Conservation (phyloP, 2,888 invertebrate species). For the Herminia tarsipennalis region DNA sequence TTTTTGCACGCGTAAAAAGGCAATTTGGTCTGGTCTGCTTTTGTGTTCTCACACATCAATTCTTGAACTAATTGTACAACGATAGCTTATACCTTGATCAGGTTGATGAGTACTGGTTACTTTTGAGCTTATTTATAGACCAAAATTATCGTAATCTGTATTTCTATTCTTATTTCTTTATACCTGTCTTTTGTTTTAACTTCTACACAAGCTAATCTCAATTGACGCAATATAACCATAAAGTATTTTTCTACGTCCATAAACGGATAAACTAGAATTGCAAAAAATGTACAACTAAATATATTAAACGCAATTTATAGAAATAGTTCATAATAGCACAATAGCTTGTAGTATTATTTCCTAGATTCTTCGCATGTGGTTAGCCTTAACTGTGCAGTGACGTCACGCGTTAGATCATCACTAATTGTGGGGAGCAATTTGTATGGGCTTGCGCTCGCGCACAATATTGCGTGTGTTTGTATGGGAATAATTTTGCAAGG, state of each 20-base stretch:
- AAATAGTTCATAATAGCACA: slow-evolving; percentile 1
- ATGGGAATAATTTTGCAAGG: slow-evolving; percentile 18
- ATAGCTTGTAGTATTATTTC: neutral
- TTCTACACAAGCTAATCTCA: too few species aligned
- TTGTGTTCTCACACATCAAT: too few species aligned
- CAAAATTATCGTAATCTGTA: too few species aligned
- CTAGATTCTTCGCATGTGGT: slow-evolving; percentile 5
- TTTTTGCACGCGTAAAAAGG: too few species aligned
- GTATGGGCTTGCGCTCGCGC: slow-evolving; percentile 31
- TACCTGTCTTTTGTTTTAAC: neutral
- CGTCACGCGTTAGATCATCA: slow-evolving; percentile 51
- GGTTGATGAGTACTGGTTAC: too few species aligned
- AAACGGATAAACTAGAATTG: neutral
- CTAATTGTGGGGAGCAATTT: slow-evolving; percentile 44
- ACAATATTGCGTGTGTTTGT: slow-evolving; percentile 3
- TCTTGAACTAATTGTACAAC: too few species aligned
- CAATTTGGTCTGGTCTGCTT: too few species aligned
- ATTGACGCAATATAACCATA: slow-evolving; percentile 1
- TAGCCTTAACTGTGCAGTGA: slow-evolving; percentile 17
- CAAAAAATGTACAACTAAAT: neutral
- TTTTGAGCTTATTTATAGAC: too few species aligned
- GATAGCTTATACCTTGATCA: too few species aligned
- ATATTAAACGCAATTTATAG: neutral
- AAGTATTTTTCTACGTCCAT: neutral
- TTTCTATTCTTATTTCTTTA: neutral